phyloP scores from a whole-genome alignment of 2,888 invertebrate genomes.

The Eupithecia subfuscata region DNA sequence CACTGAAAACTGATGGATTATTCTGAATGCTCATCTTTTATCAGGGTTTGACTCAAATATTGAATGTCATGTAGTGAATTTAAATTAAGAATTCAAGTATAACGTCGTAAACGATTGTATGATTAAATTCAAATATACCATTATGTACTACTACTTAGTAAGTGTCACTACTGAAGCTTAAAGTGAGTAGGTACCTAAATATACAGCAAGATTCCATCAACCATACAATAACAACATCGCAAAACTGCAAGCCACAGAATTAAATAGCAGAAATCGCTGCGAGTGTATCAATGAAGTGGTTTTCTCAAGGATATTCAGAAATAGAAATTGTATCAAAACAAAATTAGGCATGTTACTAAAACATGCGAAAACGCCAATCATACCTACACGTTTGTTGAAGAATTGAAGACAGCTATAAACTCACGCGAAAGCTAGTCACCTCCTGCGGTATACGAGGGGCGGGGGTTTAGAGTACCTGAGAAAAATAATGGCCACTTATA shows the following conservation, averaged over 20 bases:
- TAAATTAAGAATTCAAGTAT: no score
- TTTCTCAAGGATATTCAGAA: conserved; percentile 60
- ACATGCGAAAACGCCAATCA: conserved; percentile 51
- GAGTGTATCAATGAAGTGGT: conserved; percentile 65
- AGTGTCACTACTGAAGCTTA: conserved; percentile 45
- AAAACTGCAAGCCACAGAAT: conserved; percentile 36
- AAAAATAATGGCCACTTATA: no score
- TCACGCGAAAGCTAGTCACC: neutral
- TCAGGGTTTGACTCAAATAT: no score
- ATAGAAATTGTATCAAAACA: conserved; percentile 59
- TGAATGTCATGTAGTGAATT: no score
- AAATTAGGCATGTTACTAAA: conserved; percentile 46
- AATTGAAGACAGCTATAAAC: conserved; percentile 12
- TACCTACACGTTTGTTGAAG: conserved; percentile 17
- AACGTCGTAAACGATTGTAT: no score
- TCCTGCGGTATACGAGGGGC: neutral
- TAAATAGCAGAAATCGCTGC: conserved; percentile 27
- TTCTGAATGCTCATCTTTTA: no score
- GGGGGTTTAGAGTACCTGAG: no score
- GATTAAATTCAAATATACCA: no score
- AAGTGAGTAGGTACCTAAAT: conserved; percentile 47
- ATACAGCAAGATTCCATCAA: conserved; percentile 23
- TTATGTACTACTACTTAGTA: no score
- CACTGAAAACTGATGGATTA: neutral
- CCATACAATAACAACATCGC: conserved; percentile 30